phyloP scores from a whole-genome alignment of 2,113 vertebrate species.

The Lethenteron camtschaticum region DNA sequence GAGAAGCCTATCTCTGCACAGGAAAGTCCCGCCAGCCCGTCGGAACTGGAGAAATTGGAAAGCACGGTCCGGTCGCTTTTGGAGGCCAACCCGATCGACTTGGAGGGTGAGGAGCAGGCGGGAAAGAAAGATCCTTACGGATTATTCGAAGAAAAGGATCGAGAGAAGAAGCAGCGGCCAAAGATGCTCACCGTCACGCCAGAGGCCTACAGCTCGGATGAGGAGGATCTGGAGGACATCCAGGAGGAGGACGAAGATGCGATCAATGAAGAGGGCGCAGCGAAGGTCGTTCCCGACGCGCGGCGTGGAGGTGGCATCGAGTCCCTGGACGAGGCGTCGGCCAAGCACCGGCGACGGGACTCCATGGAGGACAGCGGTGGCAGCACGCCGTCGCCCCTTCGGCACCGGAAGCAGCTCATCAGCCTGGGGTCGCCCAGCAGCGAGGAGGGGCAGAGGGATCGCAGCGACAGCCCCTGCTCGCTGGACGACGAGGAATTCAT shows the following conservation, averaged over 20 bases:
- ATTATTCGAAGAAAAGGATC: constrained; percentile 20
- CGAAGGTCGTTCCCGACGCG: too few species aligned
- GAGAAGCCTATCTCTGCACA: constrained; percentile 32
- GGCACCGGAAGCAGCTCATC: constrained; percentile 32
- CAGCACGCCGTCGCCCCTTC: constrained; percentile 51
- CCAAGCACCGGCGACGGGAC: constrained; percentile 29
- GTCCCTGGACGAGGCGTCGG: constrained; percentile 16
- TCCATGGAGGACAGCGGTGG: constrained; percentile 56
- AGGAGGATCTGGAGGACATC: constrained; percentile 27
- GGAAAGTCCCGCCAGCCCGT: constrained; percentile 50
- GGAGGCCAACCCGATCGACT: constrained; percentile 40
- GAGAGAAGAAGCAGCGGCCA: constrained; percentile 20
- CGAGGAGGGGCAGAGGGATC: constrained; percentile 40
- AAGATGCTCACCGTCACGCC: constrained; percentile 28
- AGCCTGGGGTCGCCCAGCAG: constrained; percentile 53
- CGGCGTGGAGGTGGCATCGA: not conserved
- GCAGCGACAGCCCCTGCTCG: constrained; percentile 51
- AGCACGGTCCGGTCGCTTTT: constrained; percentile 77
- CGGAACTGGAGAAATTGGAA: constrained; percentile 71
- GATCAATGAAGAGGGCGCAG: too few species aligned
- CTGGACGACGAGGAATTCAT: constrained; percentile 79
- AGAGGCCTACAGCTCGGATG: constrained; percentile 40
- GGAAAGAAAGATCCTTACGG: constrained; percentile 21
- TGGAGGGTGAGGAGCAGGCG: constrained; percentile 21
- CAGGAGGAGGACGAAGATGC: constrained; percentile 18